Evolutionary conservation across 1,140 invertebrate genomes (phyloP), one percentile per base, ranked within the genome.

Genomic region (Procambarus virginalis): DNA sequence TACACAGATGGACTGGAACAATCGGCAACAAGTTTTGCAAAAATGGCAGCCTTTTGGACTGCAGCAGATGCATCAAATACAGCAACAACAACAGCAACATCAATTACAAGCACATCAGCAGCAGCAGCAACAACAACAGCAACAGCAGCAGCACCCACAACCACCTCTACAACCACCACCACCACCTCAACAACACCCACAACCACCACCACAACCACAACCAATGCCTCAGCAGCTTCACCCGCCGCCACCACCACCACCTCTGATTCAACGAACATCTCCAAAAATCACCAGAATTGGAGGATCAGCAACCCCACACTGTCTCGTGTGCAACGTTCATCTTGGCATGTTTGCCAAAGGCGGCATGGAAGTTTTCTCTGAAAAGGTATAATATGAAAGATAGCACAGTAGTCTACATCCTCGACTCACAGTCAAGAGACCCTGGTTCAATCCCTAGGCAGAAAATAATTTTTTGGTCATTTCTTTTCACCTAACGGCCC

Each of bases 321-420:
- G 89, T 55, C 84, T 91, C 3, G 55, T 91, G 5, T 91, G 89
- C 58, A 91, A 91, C 77, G 89, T 86, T 3, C 83, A 91, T 46
- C 80, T 91, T 22, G 89, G 89, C 22, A 86, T 91, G 84, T 91
- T 86, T 86, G 89, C 83, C 8, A 85, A 83, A 75, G 84, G 88
- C 73, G 85, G 77, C 34, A 86, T 91, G 76, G 79, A 86, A 70
- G 77, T 90, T 14, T 92, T 86, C 70, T 86, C 83, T 58, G 84
- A 86, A 80, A 83, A 90, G 86, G 89, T 86, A 79, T 68, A 46
- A 14, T 81, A 3, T 86, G 34, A 55, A 9, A 55, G 34, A 34
- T 34, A 34, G 34, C 34, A 34, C 34, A 34, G 34, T 34, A 34
- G 34, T 34, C 34, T 34, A 34, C 34, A 34, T 34, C 34, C 34